Evolutionary conservation across 2,797 vertebrate species (phyloP).

Genomic region (Gymnoscopelus braueri): DNA sequence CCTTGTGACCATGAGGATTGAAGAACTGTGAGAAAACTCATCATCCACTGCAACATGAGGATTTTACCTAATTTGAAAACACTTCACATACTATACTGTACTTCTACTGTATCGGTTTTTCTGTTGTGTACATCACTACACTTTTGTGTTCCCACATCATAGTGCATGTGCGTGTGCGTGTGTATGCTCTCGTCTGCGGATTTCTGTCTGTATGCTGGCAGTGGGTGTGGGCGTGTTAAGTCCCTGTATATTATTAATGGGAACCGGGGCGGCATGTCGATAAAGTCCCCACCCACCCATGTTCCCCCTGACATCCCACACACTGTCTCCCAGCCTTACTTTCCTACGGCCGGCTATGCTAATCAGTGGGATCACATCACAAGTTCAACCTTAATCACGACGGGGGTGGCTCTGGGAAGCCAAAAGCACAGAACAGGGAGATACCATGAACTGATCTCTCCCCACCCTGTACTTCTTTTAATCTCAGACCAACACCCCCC

Average conservation of each 20-base stretch:
- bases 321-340: slow-evolving; percentile 59
- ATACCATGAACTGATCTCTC: slow-evolving; percentile 60
- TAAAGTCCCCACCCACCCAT: slow-evolving; percentile 73
- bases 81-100: not conserved
- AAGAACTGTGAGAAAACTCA: slow-evolving; percentile 47
- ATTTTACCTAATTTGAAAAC: slow-evolving; percentile 34
- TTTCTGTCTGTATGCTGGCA: slow-evolving; percentile 24
- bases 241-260: slow-evolving; percentile 77
- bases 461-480: slow-evolving; percentile 52
- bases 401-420: slow-evolving; percentile 66
- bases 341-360: slow-evolving; percentile 62
- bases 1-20: not conserved
- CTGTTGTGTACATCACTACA: slow-evolving; percentile 22
- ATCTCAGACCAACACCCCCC: slow-evolving; percentile 45
- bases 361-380: slow-evolving; percentile 74
- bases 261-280: slow-evolving; percentile 71
- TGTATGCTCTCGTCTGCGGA: too few relatives aligned
- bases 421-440: slow-evolving; percentile 34
- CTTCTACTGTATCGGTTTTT: slow-evolving; percentile 30
- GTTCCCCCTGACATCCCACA: slow-evolving; percentile 72
- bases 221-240: slow-evolving; percentile 70
- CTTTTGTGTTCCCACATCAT: not conserved
- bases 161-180: not conserved
- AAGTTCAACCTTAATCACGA: slow-evolving; percentile 75
- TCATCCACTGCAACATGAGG: slow-evolving; percentile 39